Evolutionary conservation across 2,797 vertebrate species (phyloP).

Genomic region (Enteromius viviparus): DNA sequence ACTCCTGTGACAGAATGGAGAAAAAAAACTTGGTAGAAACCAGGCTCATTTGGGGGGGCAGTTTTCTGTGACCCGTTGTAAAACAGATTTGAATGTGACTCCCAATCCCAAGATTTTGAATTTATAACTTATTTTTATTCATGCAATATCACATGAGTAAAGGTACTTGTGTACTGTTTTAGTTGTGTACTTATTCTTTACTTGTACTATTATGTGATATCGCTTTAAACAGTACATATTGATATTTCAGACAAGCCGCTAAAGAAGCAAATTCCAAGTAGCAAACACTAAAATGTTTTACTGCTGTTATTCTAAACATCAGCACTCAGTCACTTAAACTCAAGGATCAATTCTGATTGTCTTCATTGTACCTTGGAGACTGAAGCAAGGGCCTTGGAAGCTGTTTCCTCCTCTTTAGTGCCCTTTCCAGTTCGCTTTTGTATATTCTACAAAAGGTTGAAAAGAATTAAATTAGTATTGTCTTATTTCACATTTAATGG

Average conservation of each 20-base stretch:
- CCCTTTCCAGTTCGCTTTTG: constrained; percentile 76
- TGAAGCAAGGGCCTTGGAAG: constrained; percentile 73
- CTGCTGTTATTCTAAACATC: constrained; percentile 6
- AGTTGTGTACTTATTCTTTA: neutral
- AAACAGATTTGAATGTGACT: neutral
- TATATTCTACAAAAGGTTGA: constrained; percentile 72
- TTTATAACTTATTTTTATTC: neutral
- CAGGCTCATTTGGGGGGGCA: no score
- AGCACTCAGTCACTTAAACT: neutral
- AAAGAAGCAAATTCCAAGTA: neutral
- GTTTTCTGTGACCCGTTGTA: neutral
- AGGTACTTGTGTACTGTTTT: neutral
- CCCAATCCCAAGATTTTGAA: neutral
- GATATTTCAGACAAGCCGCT: neutral
- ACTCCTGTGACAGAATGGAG: no score
- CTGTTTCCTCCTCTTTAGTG: constrained; percentile 73
- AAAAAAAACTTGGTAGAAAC: no score
- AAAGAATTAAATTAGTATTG: neutral
- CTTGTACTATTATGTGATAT: neutral
- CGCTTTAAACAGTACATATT: neutral
- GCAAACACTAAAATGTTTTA: neutral
- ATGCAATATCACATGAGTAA: neutral
- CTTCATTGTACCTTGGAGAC: constrained; percentile 73
- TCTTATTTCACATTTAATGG: neutral
- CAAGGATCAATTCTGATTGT: neutral